Evolutionary conservation across 2,888 invertebrate genomes (phyloP), one percentile per base, ranked within the genome.

Genomic region (Neuroscelio doddi): DNA sequence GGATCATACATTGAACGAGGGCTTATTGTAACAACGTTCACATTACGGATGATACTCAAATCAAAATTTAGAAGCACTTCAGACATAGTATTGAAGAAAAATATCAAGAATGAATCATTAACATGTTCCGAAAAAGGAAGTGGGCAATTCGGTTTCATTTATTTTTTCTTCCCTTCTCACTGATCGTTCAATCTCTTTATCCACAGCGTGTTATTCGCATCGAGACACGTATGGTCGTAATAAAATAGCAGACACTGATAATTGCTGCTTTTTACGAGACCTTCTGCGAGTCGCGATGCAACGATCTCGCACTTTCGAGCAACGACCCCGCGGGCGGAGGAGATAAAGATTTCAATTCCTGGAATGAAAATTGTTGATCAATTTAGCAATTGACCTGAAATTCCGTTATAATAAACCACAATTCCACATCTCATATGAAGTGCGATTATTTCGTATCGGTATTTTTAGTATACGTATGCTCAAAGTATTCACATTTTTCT

Each of bases 341-440:
- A 75, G 77, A 79, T 74, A 71, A 80, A 78, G 77, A 79, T 79
- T 81, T 80, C 77, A 80, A 80, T 81, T 79, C 80, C 68, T 68
- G 78, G 80, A 81, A 81, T 79, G 80, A 80, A 79, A 81, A 81
- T 81, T 80, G 80, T 70, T 76, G 80, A 80, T 81, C 81, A 80
- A 80, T 80, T 80, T 80, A 80, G 70, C 79, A 81, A 81, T 81
- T 80, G 80, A 78, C 80, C 79, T 80, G 74, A 78, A 80, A 81
- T 81, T 79, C 79, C 80, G 68, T 62, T 62, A 72, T 76, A 79
- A 80, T 77, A 77, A 79, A 78, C 69, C 69, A 66, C 78, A 77
- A 76, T 79, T 68, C 72, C 72, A 69, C 77, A 55, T 68, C 76
- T 76, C 76, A 77, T 77, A 72, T 74, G 50, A 53, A 32, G 36